Evolutionary conservation across 2,113 vertebrate genomes (phyloP), one percentile per base, ranked within the genome.

Genomic region (Promerops cafer): DNA sequence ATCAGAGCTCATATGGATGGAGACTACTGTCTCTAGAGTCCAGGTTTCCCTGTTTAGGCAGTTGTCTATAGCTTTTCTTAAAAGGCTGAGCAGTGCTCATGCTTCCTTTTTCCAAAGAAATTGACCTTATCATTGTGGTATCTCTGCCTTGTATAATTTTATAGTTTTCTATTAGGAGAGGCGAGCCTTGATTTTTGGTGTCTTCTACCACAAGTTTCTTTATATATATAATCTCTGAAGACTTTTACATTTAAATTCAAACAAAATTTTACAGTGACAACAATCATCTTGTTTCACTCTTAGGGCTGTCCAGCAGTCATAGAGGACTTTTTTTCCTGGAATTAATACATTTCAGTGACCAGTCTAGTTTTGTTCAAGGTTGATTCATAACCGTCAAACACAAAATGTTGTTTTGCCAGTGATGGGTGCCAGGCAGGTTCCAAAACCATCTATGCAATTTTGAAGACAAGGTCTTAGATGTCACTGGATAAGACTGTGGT

Each of bases 301-400:
- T 65, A 66, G 30, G 33, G 6, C 37, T 83, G 39, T 86, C 66
- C 75, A 93, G 47, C 37, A 83, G 82, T 40, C 75, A 74, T 20
- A 83, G 45, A 86, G 31, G n/a, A 53, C 27, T 57, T 69, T 89
- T 66, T 30, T 30, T 28, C n/a, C 31, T 74, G 64, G 30, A 83
- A 91, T 79, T 44, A 91, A 70, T 88, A 59, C 11, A 33, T 89
- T 89, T 81, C 68, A 87, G 33, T 72, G 44, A 69, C 50, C 15
- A 31, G 13, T 64, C 30, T 47, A 82, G 39, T 65, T 93, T 91
- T 82, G 37, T 78, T 81, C 5, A 13, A 42, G 28, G 39, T 23
- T 87, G 53, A 88, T 87, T 85, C 66, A 74, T 54, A 83, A 57
- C 70, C 0, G 0, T 86, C 66, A 94, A 83, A 49, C 19, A 59